Evolutionary conservation across 2,888 invertebrate genomes (phyloP), one percentile per base, ranked within the genome.

Genomic region (Polyommatus icarus): DNA sequence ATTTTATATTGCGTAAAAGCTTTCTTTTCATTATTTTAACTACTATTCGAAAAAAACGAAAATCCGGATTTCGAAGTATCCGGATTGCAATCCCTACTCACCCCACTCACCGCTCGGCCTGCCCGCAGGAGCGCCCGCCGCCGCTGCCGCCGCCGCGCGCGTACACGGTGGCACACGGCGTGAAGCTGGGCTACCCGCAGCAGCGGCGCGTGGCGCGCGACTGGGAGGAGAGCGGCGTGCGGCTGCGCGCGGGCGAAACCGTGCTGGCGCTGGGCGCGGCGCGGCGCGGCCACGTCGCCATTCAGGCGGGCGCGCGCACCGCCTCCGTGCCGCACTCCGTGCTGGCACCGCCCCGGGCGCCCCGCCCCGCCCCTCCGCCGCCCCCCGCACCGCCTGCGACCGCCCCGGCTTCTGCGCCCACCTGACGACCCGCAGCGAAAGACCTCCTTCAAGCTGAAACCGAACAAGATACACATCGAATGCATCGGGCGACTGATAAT

Each of bases 111-210:
- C 15, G 0, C 29, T 15, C 10, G 12, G 29, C 32, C 32, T 29
- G 67, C 67, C 67, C 18, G 76, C 89, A 97, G 97, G 98, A 98
- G 92, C 95, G 97, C 80, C 98, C 98, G 57, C 99, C 99, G 57
- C 98, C 98, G 50, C 96, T 99, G 81, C 99, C 99, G 76, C 97
- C 98, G 54, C 97, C 98, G 85, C 95, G 99, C 83, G 96, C 97
- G 1, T 99, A 99, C 92, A 98, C 98, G 7, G 97, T 99, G 79
- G 95, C 97, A 46, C 98, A 98, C 84, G 98, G 98, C 89, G 97
- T 97, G 79, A 98, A 98, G 93, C 94, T 98, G 82, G 97, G 97
- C 84, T 99, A 98, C 94, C 99, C 99, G 81, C 99, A 99, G 93
- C 97, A 96, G 83, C 96, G 99, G 87, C 95, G 97, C 79, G 98